Evolutionary conservation across 2,888 invertebrate species (phyloP).

Genomic region (Catocala sponsa): DNA sequence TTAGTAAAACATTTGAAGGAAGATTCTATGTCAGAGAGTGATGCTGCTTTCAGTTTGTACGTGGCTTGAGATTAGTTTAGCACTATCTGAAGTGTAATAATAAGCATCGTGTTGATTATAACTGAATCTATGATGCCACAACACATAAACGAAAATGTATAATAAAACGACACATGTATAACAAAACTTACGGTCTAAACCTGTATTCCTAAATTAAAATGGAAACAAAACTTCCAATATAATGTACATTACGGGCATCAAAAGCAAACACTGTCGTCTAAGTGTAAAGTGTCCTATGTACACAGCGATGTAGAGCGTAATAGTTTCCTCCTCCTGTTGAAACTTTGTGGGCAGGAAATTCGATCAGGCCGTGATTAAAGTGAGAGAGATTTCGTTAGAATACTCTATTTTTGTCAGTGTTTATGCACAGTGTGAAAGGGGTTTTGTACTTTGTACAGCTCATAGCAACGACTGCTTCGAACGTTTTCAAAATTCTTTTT

Average conservation of each 20-base stretch:
- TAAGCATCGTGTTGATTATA: no score
- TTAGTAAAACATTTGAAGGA: no score
- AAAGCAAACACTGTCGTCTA: constrained; percentile 41
- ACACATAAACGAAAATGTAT: no score
- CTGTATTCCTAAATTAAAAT: neutral
- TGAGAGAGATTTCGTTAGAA: constrained; percentile 53
- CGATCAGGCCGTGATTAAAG: constrained; percentile 71
- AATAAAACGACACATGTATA: no score
- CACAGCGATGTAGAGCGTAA: constrained; percentile 60
- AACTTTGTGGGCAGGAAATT: constrained; percentile 70
- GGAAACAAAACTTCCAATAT: constrained; percentile 3
- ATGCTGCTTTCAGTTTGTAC: no score
- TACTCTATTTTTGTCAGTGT: constrained; percentile 32
- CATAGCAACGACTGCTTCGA: neutral
- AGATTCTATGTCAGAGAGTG: no score
- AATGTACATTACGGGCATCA: constrained; percentile 36
- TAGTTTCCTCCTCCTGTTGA: constrained; percentile 57
- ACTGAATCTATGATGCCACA: no score
- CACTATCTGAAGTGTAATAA: no score
- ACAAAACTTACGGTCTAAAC: no score
- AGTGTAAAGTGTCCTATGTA: constrained; percentile 56
- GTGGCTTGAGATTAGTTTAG: no score
- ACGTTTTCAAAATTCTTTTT: neutral
- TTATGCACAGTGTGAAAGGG: constrained; percentile 4
- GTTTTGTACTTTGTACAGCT: neutral